Evolutionary conservation across 2,113 vertebrate species (phyloP).

Genomic region (Orycteropus afer): DNA sequence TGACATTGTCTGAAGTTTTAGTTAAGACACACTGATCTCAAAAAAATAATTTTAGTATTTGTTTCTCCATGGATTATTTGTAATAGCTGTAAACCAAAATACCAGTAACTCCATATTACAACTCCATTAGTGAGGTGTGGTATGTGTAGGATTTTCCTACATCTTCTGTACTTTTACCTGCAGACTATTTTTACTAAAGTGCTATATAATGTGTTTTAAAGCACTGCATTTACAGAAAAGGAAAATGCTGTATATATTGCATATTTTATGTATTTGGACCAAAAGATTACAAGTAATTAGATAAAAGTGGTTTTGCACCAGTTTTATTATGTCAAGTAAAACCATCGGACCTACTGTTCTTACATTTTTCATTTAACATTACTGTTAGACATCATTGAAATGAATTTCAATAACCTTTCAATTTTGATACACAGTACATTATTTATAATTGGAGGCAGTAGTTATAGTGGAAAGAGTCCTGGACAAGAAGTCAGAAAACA

Average conservation of each 20-base stretch:
- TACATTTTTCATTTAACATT: conserved; percentile 80
- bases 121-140: conserved; percentile 88
- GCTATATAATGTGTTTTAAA: conserved; percentile 93
- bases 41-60: conserved; percentile 79
- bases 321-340: conserved; percentile 86
- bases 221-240: conserved; percentile 89
- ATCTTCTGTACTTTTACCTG: conserved; percentile 90
- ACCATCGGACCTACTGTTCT: conserved; percentile 79
- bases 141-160: conserved; percentile 88
- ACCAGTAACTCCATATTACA: conserved; percentile 85
- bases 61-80: conserved; percentile 83
- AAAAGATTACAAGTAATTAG: conserved; percentile 87
- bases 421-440: conserved; percentile 75
- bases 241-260: conserved; percentile 91
- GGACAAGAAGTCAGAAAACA: background rate
- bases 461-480: background rate
- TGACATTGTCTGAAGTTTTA: conserved; percentile 76
- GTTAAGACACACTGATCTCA: conserved; percentile 69
- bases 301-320: conserved; percentile 86
- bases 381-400: conserved; percentile 77
- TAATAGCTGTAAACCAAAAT: conserved; percentile 82
- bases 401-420: conserved; percentile 78
- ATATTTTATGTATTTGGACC: conserved; percentile 91
- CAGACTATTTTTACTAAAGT: conserved; percentile 92
- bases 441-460: conserved; percentile 56